A percentile compares a stretch with the other conserved stretches of the same genome.
Evolutionary conservation across 2,797 vertebrate species (phyloP).

Genomic region (Acipenser ruthenus): DNA sequence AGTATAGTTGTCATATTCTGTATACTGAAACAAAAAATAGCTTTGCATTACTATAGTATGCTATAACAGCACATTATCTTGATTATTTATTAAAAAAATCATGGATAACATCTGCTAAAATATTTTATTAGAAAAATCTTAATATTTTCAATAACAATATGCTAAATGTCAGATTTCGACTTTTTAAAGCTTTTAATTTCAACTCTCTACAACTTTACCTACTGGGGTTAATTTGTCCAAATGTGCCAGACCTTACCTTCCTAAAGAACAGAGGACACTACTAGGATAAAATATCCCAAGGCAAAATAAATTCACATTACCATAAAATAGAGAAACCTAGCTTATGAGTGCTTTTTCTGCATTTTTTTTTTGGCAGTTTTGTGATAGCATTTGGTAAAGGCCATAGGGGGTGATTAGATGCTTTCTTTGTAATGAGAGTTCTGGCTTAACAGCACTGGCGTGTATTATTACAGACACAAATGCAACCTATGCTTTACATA

Average conservation of each 20-base stretch:
- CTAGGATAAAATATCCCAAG: constrained; percentile 24
- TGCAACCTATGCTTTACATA: no score
- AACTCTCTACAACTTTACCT: constrained; percentile 9
- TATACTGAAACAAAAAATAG: no score
- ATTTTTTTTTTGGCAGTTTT: constrained; percentile 40
- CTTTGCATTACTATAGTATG: no score
- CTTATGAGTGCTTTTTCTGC: constrained; percentile 26
- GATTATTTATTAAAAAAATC: neutral
- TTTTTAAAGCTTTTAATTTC: constrained; percentile 9
- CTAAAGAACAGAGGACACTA: constrained; percentile 20
- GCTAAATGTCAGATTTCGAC: neutral
- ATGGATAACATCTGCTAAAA: neutral
- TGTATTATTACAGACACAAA: constrained; percentile 36
- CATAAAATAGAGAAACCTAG: constrained; percentile 27
- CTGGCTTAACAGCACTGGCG: constrained; percentile 47
- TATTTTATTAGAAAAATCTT: neutral
- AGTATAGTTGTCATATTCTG: no score
- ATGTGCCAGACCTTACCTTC: constrained; percentile 18
- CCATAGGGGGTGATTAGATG: constrained; percentile 47
- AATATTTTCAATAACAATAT: neutral
- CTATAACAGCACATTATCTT: no score
- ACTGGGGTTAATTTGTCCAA: constrained; percentile 14
- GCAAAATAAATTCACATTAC: constrained; percentile 24
- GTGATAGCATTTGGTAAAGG: constrained; percentile 44
- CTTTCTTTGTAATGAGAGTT: constrained; percentile 48